phyloP scores from a whole-genome alignment of 2,888 invertebrate species.

The Xestia sexstrigata region DNA sequence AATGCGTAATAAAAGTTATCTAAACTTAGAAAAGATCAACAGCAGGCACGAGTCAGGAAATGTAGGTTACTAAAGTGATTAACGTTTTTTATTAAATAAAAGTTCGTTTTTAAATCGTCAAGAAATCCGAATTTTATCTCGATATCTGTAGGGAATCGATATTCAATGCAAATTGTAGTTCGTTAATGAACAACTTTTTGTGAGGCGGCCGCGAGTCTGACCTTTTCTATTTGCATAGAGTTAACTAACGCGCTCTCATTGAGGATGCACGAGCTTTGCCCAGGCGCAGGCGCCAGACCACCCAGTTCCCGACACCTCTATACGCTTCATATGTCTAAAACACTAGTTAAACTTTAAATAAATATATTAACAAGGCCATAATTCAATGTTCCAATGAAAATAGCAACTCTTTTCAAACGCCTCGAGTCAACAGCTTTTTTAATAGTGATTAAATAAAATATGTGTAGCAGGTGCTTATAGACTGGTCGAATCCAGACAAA shows the following conservation, averaged over 20 bases:
- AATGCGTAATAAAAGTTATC: conserved; percentile 60
- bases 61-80: conserved; percentile 43
- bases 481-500: conserved; percentile 31
- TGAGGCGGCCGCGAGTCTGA: conserved; percentile 55
- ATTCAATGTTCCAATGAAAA: conserved; percentile 57
- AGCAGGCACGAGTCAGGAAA: conserved; percentile 21
- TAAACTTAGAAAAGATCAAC: conserved; percentile 32
- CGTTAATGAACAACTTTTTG: conserved; percentile 66
- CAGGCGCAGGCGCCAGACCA: conserved; percentile 69
- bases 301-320: conserved; percentile 62
- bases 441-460: conserved; percentile 29
- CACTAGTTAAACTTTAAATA: conserved; percentile 51
- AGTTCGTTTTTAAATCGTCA: conserved; percentile 13
- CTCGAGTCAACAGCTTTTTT: conserved; percentile 44
- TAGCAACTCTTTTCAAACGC: conserved; percentile 50
- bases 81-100: conserved; percentile 12
- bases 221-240: conserved; percentile 73
- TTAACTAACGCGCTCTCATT: conserved; percentile 69
- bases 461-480: conserved; percentile 30
- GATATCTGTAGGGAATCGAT: conserved; percentile 47
- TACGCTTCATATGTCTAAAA: conserved; percentile 48
- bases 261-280: conserved; percentile 68
- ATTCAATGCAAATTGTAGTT: conserved; percentile 55
- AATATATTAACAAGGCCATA: conserved; percentile 57
- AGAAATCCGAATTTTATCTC: conserved; percentile 50